phyloP scores from a whole-genome alignment of 35 echinoderm and acorn worm species.

The Anneissia japonica region DNA sequence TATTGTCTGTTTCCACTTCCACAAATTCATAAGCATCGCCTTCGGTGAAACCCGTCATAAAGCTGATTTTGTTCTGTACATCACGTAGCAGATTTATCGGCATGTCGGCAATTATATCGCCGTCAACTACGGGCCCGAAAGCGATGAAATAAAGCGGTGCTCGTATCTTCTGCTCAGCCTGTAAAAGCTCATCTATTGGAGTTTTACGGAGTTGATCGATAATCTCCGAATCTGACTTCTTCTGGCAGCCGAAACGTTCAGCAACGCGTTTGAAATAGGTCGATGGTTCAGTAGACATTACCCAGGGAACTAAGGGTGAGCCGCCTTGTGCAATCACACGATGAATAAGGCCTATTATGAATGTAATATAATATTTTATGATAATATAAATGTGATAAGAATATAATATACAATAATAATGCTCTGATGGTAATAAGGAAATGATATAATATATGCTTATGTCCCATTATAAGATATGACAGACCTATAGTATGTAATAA shows the following conservation, averaged over 20 bases:
- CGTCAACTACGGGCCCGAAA: slow-evolving; percentile 79
- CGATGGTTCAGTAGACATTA: slow-evolving; percentile 34
- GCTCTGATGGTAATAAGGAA: too few relatives aligned
- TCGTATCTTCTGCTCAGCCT: slow-evolving; percentile 35
- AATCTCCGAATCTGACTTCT: background rate
- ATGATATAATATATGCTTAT: too few relatives aligned
- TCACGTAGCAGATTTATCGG: slow-evolving; percentile 34
- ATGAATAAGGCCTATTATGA: slow-evolving; percentile 57
- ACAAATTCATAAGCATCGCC: slow-evolving; percentile 71
- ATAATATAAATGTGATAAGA: too few relatives aligned
- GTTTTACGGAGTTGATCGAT: slow-evolving; percentile 61
- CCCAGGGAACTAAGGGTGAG: slow-evolving; percentile 67
- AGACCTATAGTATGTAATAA: too few relatives aligned
- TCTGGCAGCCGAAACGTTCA: slow-evolving; percentile 36
- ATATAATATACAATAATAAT: too few relatives aligned
- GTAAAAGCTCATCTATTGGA: slow-evolving; percentile 19
- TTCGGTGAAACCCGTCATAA: slow-evolving; percentile 49
- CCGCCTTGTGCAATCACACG: slow-evolving; percentile 84
- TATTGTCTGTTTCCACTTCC: slow-evolving; percentile 28
- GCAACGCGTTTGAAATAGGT: slow-evolving; percentile 39
- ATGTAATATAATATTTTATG: background rate
- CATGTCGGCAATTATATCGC: slow-evolving; percentile 49
- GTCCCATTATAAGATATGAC: too few relatives aligned
- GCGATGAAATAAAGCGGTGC: slow-evolving; percentile 69
- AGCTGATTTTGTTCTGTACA: slow-evolving; percentile 26